Evolutionary conservation across 2,888 invertebrate genomes (phyloP).

Genomic region (Hoplodrina blanda): DNA sequence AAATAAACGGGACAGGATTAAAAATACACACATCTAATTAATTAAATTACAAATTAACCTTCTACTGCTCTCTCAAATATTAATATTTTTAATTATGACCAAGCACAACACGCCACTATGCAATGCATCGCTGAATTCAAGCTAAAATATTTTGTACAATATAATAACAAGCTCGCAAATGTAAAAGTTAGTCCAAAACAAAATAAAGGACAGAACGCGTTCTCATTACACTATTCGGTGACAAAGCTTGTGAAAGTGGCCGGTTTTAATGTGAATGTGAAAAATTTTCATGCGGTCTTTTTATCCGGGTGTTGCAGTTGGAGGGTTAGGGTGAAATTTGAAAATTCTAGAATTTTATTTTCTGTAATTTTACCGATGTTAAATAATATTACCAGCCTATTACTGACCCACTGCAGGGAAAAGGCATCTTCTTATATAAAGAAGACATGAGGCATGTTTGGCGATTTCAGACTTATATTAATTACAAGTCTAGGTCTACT

Average conservation of each 20-base stretch:
- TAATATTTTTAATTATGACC: not conserved
- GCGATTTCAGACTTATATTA: too few relatives aligned
- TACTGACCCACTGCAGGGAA: too few relatives aligned
- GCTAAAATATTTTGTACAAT: conserved; percentile 10
- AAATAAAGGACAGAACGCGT: conserved; percentile 3
- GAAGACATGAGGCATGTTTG: too few relatives aligned
- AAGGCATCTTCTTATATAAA: too few relatives aligned
- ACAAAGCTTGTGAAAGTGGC: not conserved
- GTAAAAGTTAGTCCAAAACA: conserved; percentile 21
- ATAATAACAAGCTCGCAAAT: not conserved
- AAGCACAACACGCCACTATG: not conserved
- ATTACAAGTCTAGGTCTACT: too few relatives aligned
- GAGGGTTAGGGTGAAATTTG: not conserved
- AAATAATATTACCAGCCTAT: too few relatives aligned
- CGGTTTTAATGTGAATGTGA: not conserved
- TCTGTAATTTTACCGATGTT: too few relatives aligned
- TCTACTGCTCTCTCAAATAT: not conserved
- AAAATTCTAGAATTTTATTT: too few relatives aligned
- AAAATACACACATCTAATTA: not conserved
- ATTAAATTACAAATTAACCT: not conserved
- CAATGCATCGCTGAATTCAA: not conserved
- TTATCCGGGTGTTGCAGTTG: not conserved
- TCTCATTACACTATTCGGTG: conserved; percentile 17
- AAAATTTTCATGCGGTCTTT: not conserved
- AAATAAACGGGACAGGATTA: too few relatives aligned